Evolutionary conservation across 2,888 invertebrate genomes (phyloP).

Genomic region (Euproctis similis): DNA sequence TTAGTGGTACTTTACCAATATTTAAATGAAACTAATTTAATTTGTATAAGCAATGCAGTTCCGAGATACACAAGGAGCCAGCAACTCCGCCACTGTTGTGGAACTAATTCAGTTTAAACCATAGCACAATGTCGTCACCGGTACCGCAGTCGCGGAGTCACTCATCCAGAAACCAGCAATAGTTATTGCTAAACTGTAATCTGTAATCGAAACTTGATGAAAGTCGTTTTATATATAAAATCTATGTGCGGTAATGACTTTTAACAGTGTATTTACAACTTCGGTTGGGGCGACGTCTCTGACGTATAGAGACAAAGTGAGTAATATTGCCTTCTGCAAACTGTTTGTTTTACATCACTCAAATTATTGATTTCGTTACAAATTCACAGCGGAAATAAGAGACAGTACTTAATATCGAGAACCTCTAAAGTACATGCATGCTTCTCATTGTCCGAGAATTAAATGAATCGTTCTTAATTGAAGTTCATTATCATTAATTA

Average conservation of each 20-base stretch:
- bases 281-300: constrained; percentile 30
- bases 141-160: constrained; percentile 42
- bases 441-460: no score
- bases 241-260: constrained; percentile 53
- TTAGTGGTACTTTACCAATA: background rate
- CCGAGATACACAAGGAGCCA: constrained; percentile 8
- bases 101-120: constrained; percentile 60
- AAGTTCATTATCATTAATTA: no score
- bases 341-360: no score
- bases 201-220: constrained; percentile 65
- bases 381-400: no score
- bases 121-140: constrained; percentile 61
- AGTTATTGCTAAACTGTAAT: constrained; percentile 66
- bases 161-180: constrained; percentile 69
- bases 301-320: constrained; percentile 24
- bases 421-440: no score
- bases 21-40: constrained; percentile 1
- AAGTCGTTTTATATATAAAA: constrained; percentile 70
- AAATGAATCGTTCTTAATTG: no score
- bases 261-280: constrained; percentile 48
- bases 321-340: no score
- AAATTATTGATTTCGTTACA: no score
- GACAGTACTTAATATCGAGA: no score
- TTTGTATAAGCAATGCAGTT: constrained; percentile 3
- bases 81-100: constrained; percentile 33